Evolutionary conservation across 2,113 vertebrate genomes (phyloP).

Genomic region (Antechinus stuartii): DNA sequence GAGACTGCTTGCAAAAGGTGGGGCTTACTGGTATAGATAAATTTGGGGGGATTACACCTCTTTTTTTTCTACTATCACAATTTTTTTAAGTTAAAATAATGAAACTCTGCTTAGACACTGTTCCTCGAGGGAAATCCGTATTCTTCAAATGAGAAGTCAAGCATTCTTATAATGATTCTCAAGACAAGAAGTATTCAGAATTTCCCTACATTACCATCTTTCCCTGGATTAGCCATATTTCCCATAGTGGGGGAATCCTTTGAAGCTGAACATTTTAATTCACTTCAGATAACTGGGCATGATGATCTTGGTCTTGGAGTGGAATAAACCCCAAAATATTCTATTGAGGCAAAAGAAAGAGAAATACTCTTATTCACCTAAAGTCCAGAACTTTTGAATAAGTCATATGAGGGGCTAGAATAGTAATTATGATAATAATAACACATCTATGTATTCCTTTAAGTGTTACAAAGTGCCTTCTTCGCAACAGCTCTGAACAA

Average conservation of each 20-base stretch:
- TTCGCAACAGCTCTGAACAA: not conserved
- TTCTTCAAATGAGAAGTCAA: not conserved
- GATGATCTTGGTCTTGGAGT: not conserved
- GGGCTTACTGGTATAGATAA: not conserved
- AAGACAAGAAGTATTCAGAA: not conserved
- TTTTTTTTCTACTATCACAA: not conserved
- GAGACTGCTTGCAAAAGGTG: not conserved
- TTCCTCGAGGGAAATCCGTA: not conserved
- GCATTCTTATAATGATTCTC: not conserved
- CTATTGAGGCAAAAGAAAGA: not conserved
- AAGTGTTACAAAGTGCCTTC: not conserved
- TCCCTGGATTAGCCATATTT: constrained; percentile 19
- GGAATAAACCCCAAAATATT: not conserved
- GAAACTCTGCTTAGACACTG: not conserved
- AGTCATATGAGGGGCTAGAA: not conserved
- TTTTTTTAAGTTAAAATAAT: no score
- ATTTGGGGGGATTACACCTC: not conserved
- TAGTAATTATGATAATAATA: not conserved
- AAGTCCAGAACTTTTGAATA: not conserved
- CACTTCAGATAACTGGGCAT: not conserved
- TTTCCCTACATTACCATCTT: not conserved
- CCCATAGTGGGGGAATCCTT: not conserved
- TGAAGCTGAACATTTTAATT: not conserved
- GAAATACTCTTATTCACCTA: not conserved
- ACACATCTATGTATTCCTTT: not conserved